Base-by-base conservation (phyloP, 2,113 vertebrate genomes). In the Kryptolebias marmoratus region DNA sequence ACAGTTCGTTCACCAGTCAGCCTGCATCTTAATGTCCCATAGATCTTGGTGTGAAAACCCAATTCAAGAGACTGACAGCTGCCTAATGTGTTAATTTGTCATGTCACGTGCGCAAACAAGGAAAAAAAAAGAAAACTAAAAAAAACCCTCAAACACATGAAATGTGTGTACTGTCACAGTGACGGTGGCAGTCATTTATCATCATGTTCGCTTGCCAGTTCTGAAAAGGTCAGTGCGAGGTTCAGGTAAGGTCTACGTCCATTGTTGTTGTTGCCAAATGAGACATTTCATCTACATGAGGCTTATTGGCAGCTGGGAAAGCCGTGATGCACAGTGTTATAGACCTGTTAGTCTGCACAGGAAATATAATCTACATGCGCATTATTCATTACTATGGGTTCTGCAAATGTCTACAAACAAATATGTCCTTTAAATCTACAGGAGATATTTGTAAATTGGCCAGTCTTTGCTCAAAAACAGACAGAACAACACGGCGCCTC, bases 31-130 rank as follows among this genome's bases (percentile, higher is more conserved):
- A 2, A 48, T 11, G 11, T 1, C 4, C 63, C 14, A 16, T 3
- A 32, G 44, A 66, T 18, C 58, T 14, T 16, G 27, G 65, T 3
- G 5, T 62, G 50, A 6, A 62, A 62, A 59, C 57, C 71, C 31
- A 27, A 62, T 60, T 56, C 49, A 18, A 44, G 39, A 5, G 44
- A 44, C 32, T 22, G 44, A 14, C 44, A 56, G 64, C 70, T 57
- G 63, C 60, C 32, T 62, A 45, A 57, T 57, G 62, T 58, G 64
- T 54, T 71, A 47, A 57, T 71, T 73, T 73, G 48, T 73, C 59
- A 49, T 64, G 42, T 69, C 30, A 49, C 22, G 45, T 64, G 14
- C n/a, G 64, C 22, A 62, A 54, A 57, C 42, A 52, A 47, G 53
- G 22, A 48, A 50, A 58, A 27, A 52, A 48, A 52, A n/a, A 22